Evolutionary conservation across 1,140 invertebrate genomes (phyloP).

Genomic region (Drosophila takahashii): DNA sequence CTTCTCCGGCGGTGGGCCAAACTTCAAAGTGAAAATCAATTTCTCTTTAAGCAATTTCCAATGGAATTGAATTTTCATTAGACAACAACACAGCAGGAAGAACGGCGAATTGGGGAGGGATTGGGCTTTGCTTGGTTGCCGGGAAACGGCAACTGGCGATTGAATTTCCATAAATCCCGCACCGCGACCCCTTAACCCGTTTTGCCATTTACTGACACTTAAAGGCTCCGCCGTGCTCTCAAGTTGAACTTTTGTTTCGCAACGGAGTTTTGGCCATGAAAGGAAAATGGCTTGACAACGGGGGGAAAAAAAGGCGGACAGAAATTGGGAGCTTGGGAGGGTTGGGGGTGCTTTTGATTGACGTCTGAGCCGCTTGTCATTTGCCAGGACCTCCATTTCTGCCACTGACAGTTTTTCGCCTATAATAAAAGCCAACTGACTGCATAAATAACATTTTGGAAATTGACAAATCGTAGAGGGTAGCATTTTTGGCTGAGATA

Average conservation of each 20-base stretch:
- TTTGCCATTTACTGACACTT: conserved; percentile 65
- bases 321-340: not conserved
- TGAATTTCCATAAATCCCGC: conserved; percentile 61
- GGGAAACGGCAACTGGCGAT: conserved; percentile 31
- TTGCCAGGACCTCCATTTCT: conserved; percentile 42
- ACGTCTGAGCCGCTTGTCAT: conserved; percentile 52
- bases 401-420: conserved; percentile 37
- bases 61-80: conserved; percentile 78
- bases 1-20: conserved; percentile 20
- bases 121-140: conserved; percentile 16
- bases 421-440: conserved; percentile 33
- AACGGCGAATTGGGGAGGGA: conserved; percentile 8
- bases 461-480: conserved; percentile 58
- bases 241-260: conserved; percentile 39
- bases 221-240: conserved; percentile 44
- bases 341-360: conserved; percentile 50
- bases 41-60: conserved; percentile 67
- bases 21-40: conserved; percentile 78
- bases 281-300: conserved; percentile 28
- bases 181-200: conserved; percentile 36
- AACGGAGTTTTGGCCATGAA: conserved; percentile 38
- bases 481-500: conserved; percentile 20
- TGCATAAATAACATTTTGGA: conserved; percentile 53
- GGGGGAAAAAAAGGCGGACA: not conserved
- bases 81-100: conserved; percentile 44